phyloP scores from a whole-genome alignment of 2,888 invertebrate species.

The Spodoptera picta region DNA sequence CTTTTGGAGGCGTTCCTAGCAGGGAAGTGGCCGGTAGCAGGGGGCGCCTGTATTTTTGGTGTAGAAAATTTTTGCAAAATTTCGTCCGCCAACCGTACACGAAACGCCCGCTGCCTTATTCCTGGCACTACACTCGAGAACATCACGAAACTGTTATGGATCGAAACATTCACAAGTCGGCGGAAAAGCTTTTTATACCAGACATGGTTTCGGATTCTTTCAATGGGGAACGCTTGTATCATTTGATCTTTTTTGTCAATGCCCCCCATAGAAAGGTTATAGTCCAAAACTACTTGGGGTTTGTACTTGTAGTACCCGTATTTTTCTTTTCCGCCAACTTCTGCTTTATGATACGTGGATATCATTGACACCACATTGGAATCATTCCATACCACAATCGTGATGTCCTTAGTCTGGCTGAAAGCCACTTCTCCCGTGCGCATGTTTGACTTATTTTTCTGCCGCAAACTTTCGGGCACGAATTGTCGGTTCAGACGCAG shows the following conservation, averaged over 20 bases:
- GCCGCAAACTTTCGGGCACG: constrained; percentile 1
- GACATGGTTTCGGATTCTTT: not conserved
- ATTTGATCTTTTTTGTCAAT: constrained; percentile 1
- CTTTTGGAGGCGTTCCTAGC: not conserved
- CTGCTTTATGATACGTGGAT: not conserved
- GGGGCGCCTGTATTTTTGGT: not conserved
- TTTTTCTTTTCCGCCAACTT: not conserved
- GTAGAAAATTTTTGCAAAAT: constrained; percentile 2
- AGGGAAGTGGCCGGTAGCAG: not conserved
- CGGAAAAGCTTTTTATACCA: constrained; percentile 10
- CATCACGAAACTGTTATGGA: constrained; percentile 8
- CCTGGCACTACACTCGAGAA: not conserved
- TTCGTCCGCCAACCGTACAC: constrained; percentile 4
- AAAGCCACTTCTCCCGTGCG: not conserved
- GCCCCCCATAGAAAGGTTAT: constrained; percentile 5
- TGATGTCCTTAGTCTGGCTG: constrained; percentile 1
- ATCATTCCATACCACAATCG: constrained; percentile 5
- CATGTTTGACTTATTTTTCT: constrained; percentile 2
- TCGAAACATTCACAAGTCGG: constrained; percentile 4
- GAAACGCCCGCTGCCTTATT: constrained; percentile 1
- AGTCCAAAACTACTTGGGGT: not conserved
- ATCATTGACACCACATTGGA: not conserved
- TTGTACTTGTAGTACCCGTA: constrained; percentile 3
- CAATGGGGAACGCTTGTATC: constrained; percentile 3
- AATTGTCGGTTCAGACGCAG: constrained; percentile 1